These are phyloP conservation scores for Emmelina monodactyla DNA, from an alignment of 2,888 invertebrate species.

Conservation along the genomic window DNA sequence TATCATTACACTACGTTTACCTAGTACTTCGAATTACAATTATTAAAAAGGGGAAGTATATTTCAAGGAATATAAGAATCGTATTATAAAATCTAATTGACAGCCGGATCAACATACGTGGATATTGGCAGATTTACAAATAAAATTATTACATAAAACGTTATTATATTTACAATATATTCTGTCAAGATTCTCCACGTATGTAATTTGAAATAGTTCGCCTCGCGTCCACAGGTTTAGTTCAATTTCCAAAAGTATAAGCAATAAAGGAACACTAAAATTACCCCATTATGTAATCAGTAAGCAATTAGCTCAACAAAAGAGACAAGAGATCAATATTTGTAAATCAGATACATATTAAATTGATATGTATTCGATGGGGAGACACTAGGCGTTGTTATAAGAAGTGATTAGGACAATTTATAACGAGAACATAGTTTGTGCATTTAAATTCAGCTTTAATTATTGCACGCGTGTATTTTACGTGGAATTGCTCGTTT, in stretches of 20 bases:
- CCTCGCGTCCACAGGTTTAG: slow-evolving; percentile 52
- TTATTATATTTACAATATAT: slow-evolving; percentile 58
- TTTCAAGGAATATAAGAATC: slow-evolving; percentile 60
- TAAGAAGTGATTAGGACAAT: too few species aligned
- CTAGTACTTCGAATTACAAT: slow-evolving; percentile 44
- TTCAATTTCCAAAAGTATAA: too few species aligned
- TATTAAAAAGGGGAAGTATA: slow-evolving; percentile 29
- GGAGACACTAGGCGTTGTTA: slow-evolving; percentile 2
- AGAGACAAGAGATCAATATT: slow-evolving; percentile 36
- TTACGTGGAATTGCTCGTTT: too few species aligned
- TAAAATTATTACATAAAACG: slow-evolving; percentile 56
- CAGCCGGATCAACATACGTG: slow-evolving; percentile 56
- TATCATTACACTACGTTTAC: slow-evolving; percentile 56
- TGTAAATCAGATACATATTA: slow-evolving; percentile 30
- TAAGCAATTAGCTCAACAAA: slow-evolving; percentile 2
- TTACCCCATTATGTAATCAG: slow-evolving; percentile 29
- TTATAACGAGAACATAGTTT: too few species aligned
- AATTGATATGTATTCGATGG: slow-evolving; percentile 46
- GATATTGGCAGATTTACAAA: slow-evolving; percentile 51
- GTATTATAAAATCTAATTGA: slow-evolving; percentile 54
- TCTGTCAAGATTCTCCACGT: slow-evolving; percentile 53
- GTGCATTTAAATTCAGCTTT: too few species aligned
- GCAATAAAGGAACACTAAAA: too few species aligned
- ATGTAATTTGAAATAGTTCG: slow-evolving; percentile 38
- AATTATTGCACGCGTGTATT: too few species aligned